Evolutionary conservation across 2,888 invertebrate species (phyloP).

Genomic region (Cantharis flavilabris): DNA sequence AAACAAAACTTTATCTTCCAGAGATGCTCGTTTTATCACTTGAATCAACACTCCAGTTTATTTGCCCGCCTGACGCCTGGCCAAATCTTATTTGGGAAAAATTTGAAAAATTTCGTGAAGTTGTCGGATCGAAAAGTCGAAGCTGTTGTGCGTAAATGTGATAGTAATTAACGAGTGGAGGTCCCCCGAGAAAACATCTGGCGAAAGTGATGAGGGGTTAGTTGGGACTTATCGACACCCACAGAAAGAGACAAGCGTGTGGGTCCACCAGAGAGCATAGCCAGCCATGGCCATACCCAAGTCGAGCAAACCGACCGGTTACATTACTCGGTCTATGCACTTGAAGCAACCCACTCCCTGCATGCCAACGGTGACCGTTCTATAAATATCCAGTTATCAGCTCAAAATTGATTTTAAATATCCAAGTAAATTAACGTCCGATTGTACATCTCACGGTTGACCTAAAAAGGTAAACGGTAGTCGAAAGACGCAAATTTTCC

Average conservation of each 20-base stretch:
- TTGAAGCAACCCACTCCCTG: slow-evolving; percentile 24
- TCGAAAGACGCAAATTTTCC: not conserved
- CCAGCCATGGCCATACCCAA: slow-evolving; percentile 8
- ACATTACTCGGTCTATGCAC: slow-evolving; percentile 39
- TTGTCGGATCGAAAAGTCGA: not conserved
- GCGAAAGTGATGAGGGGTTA: slow-evolving; percentile 32
- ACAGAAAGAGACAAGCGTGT: slow-evolving; percentile 35
- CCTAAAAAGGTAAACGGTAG: not conserved
- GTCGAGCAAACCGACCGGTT: slow-evolving; percentile 33
- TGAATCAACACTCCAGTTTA: not conserved
- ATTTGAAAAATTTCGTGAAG: too few species aligned
- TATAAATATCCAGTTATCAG: slow-evolving; percentile 27
- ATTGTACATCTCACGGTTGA: not conserved
- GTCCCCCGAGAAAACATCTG: slow-evolving; percentile 35
- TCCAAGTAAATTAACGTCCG: slow-evolving; percentile 16
- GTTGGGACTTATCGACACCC: slow-evolving; percentile 32
- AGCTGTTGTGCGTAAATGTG: slow-evolving; percentile 19
- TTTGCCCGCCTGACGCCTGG: too few species aligned
- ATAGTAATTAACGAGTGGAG: slow-evolving; percentile 31
- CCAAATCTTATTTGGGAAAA: too few species aligned
- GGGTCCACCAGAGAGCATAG: slow-evolving; percentile 21
- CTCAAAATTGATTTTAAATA: slow-evolving; percentile 27
- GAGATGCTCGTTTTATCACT: not conserved
- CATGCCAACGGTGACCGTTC: slow-evolving; percentile 30
- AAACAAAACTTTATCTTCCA: not conserved